These are phyloP conservation scores for Miopithecus talapoin DNA, from an alignment of 2,797 vertebrate species.

Conservation along the genomic window DNA sequence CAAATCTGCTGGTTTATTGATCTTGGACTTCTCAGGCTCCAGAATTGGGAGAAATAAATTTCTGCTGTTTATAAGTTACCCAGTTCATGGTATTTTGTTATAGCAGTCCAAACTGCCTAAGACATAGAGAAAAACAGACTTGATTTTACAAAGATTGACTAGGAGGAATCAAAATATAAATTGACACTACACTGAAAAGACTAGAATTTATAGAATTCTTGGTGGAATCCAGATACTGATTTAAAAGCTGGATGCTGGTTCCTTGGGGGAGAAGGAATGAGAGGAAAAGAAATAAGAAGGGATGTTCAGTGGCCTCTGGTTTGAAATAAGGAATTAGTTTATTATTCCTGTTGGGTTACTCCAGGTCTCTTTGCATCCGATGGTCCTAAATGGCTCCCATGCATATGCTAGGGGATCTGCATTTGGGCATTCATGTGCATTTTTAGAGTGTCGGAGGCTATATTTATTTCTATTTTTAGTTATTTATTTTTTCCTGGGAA, in stretches of 20 bases:
- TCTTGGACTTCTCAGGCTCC: not conserved
- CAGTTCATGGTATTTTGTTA: not conserved
- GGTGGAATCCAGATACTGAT: not conserved
- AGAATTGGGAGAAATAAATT: not conserved
- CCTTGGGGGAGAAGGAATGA: not conserved
- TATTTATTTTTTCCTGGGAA: not conserved
- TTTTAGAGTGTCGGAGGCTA: not conserved
- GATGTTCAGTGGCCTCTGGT: not conserved
- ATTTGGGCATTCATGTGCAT: not conserved
- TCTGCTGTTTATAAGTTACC: not conserved
- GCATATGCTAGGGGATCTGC: not conserved
- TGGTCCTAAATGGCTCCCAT: not conserved
- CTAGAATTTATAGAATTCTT: not conserved
- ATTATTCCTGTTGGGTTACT: not conserved
- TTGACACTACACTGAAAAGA: not conserved
- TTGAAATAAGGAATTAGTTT: not conserved
- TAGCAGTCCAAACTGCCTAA: not conserved
- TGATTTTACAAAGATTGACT: not conserved
- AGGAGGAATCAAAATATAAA: not conserved
- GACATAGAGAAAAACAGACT: not conserved
- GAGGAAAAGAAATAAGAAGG: not conserved
- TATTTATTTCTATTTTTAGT: constrained; percentile 35
- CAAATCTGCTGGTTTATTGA: not conserved
- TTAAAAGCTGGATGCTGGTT: not conserved
- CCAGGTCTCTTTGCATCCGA: not conserved